These are phyloP conservation scores for Megalurothrips usitatus DNA, from an alignment of 2,888 invertebrate genomes.

Conservation along the genomic window DNA sequence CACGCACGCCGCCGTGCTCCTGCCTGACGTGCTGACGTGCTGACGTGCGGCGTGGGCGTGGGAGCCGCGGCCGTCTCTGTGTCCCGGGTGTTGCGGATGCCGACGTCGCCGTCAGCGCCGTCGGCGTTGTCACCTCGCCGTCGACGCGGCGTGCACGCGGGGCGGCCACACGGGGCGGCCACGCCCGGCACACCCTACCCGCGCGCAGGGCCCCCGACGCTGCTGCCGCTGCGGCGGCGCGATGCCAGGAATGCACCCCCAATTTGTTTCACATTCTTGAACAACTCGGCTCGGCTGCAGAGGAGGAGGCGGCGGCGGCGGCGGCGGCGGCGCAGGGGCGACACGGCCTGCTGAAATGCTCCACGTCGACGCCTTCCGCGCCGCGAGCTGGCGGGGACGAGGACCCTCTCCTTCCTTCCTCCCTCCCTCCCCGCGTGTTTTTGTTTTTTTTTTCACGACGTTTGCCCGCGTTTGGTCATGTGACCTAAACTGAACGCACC, in stretches of 20 bases:
- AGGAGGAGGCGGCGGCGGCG: not conserved
- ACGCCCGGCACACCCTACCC: too few relatives aligned
- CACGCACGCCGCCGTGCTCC: too few relatives aligned
- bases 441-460: too few relatives aligned
- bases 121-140: not conserved
- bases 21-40: not conserved
- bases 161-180: not conserved
- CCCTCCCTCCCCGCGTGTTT: too few relatives aligned
- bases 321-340: not conserved
- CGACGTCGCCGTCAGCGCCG: not conserved
- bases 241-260: constrained; percentile 4
- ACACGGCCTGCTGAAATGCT: not conserved
- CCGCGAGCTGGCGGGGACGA: too few relatives aligned
- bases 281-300: too few relatives aligned
- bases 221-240: too few relatives aligned
- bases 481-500: too few relatives aligned
- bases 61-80: not conserved
- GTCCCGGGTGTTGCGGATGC: not conserved
- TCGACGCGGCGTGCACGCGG: constrained; percentile 1
- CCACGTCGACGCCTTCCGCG: not conserved
- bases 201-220: not conserved
- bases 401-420: too few relatives aligned
- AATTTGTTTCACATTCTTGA: constrained; percentile 27
- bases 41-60: not conserved
- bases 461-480: too few relatives aligned